A percentile compares a stretch with the other conserved stretches of the same genome.
Evolutionary conservation across 2,888 invertebrate genomes (phyloP).

Genomic region (Acheta domesticus): DNA sequence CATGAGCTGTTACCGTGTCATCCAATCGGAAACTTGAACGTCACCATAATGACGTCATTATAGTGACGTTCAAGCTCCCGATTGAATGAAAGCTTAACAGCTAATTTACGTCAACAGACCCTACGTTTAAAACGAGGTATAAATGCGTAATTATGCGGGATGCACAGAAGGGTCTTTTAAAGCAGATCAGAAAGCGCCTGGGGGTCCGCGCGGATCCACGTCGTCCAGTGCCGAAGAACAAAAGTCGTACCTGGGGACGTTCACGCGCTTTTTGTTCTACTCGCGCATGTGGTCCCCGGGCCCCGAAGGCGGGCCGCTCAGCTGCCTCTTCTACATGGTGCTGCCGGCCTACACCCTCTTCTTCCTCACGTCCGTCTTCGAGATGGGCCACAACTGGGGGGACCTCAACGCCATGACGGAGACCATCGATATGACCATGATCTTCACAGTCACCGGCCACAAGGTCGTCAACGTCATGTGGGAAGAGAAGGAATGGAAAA

Average conservation of each 20-base stretch:
- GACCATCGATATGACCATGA: neutral
- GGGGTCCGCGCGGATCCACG: too few species aligned
- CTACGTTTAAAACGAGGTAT: too few species aligned
- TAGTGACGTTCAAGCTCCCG: too few species aligned
- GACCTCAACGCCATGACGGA: conserved; percentile 18
- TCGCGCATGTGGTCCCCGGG: neutral
- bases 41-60: too few species aligned
- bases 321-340: neutral
- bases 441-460: neutral
- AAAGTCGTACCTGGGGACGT: neutral
- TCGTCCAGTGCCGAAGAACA: neutral
- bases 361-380: neutral
- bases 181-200: too few species aligned
- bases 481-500: neutral
- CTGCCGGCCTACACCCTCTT: neutral
- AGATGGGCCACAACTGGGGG: conserved; percentile 10
- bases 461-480: neutral
- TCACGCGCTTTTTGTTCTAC: neutral
- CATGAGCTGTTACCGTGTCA: too few species aligned
- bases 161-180: too few species aligned
- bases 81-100: too few species aligned
- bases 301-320: neutral
- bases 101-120: too few species aligned
- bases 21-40: too few species aligned
- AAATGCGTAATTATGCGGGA: too few species aligned